Conservation (phyloP, 2,797 vertebrate genomes). For the Orientallactaga sibirica region DNA sequence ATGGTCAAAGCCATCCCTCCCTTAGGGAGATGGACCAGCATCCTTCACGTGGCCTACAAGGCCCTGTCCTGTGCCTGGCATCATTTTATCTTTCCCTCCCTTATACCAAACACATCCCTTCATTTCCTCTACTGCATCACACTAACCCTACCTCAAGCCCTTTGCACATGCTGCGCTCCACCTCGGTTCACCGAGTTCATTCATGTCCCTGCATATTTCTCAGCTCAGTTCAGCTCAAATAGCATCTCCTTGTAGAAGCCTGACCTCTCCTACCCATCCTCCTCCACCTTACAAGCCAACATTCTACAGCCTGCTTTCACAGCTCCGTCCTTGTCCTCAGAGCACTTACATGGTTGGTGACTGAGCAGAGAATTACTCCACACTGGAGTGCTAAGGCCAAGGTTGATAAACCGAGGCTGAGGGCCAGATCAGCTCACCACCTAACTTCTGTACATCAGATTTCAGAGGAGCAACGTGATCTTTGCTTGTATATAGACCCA, state of each 20-base stretch:
- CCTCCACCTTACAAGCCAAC: neutral
- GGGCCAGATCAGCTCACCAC: neutral
- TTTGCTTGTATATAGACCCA: accelerated
- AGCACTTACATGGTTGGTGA: accelerated
- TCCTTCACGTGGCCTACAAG: accelerated
- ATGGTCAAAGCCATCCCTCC: neutral
- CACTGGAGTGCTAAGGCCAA: neutral
- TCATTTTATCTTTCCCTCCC: neutral
- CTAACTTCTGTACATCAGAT: neutral
- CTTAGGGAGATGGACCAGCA: neutral
- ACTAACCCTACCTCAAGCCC: neutral
- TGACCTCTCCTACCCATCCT: too few species aligned
- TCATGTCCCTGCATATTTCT: neutral
- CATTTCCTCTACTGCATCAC: neutral
- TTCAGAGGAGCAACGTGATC: neutral
- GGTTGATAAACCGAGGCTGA: accelerated
- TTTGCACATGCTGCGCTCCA: neutral
- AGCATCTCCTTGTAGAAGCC: neutral
- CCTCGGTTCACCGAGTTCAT: neutral
- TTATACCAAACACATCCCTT: neutral
- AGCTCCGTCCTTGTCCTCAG: too few species aligned
- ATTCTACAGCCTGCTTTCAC: too few species aligned
- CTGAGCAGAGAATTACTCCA: neutral
- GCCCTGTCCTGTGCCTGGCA: neutral
- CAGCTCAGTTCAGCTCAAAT: neutral